Base-by-base conservation (phyloP, 2,113 vertebrate species). In the Puma concolor region DNA sequence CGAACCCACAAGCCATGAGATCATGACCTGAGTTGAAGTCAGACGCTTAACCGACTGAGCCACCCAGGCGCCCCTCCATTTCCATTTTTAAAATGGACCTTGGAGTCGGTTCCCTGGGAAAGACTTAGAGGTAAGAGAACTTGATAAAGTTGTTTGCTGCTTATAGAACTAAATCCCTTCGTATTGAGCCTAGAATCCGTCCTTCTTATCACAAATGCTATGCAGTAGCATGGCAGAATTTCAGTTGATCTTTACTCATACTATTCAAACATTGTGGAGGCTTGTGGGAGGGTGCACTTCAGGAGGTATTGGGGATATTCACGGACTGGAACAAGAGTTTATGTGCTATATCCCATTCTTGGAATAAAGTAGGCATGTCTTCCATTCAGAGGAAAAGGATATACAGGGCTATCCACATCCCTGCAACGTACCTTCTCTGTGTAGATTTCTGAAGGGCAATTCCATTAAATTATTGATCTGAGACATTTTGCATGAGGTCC, bases 331-430 rank as follows among this genome's bases (percentile, higher is more conserved):
- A 67, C 13, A 31, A 15, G 72, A 82, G 25, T 44, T n/a, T 15
- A 76, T 4, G 12, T 4, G 16, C 54, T n/a, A 15, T 3, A 6
- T 38, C 17, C 12, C 4, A 29, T 52, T 67, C 38, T 72, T 91
- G 31, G 29, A 48, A 84, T 48, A 91, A 79, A 87, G 87, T 17
- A 12, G 13, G 7, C 25, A 36, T 50, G 4, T 33, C 44, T n/a
- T 48, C 63, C 41, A 76, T 15, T 9, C 69, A 33, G 16, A 88
- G 50, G 66, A 50, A 79, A 76, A 89, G 31, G 50, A 50, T 16
- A 52, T 0, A 0, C 29, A 3, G 11, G 8, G 8, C 12, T 41
- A 52, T 54, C 8, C 7, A 63, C 2, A 33, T 29, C 2, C 29
- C 38, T 50, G 29, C 31, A 88, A 11, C 5, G 1, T 33, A 25